Evolutionary conservation across 2,888 invertebrate genomes (phyloP).

Genomic region (Ectobius pallidus): DNA sequence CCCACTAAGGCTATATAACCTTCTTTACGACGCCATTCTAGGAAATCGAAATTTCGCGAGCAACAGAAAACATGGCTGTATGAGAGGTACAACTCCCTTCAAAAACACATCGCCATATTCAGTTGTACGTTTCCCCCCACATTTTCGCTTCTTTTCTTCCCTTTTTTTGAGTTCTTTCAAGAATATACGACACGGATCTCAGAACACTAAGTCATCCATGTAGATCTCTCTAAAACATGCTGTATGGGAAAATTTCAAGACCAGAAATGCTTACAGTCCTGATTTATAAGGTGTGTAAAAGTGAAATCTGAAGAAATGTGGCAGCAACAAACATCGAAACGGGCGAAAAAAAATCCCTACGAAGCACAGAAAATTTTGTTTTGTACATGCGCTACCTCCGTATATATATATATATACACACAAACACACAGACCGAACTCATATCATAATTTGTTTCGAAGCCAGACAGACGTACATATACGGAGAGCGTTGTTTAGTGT

Average conservation of each 20-base stretch:
- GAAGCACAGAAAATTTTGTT: background rate
- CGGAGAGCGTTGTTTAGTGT: conserved; percentile 7
- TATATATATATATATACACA: too few relatives aligned
- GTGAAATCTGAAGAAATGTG: conserved; percentile 9
- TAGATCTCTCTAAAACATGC: conserved; percentile 13
- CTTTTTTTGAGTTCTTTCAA: background rate
- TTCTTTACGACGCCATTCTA: conserved; percentile 55
- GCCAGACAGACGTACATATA: background rate
- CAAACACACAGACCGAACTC: too few relatives aligned
- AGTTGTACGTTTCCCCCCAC: background rate
- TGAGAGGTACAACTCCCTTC: conserved; percentile 35
- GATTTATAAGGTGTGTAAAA: conserved; percentile 25
- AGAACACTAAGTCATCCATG: conserved; percentile 9
- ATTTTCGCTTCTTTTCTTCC: background rate
- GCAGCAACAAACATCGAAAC: background rate
- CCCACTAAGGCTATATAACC: conserved; percentile 41
- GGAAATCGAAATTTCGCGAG: conserved; percentile 54
- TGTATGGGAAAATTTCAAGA: conserved; percentile 3
- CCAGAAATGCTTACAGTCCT: conserved; percentile 2
- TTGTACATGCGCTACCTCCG: too few relatives aligned
- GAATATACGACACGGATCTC: conserved; percentile 6
- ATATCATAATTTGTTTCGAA: conserved; percentile 1
- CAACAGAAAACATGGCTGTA: conserved; percentile 41
- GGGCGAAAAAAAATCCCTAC: background rate
- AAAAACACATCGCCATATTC: conserved; percentile 35